phyloP scores from a whole-genome alignment of 1,140 invertebrate genomes.

The Ericerus pela region DNA sequence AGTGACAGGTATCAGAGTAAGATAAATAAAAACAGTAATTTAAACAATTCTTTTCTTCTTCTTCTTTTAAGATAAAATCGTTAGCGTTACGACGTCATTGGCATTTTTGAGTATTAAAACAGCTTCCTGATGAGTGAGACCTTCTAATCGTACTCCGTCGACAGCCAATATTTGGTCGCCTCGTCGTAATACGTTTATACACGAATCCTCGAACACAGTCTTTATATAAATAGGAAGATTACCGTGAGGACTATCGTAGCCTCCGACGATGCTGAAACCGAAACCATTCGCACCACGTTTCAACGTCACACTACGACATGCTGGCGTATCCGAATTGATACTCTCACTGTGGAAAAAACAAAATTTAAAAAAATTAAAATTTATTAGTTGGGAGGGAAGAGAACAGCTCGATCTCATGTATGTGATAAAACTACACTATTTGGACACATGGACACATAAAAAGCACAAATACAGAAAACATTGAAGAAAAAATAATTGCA shows the following conservation, averaged over 20 bases:
- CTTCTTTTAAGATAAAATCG: constrained; percentile 31
- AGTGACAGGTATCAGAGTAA: too few species aligned
- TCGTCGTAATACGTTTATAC: constrained; percentile 43
- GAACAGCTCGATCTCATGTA: too few species aligned
- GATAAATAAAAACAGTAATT: neutral
- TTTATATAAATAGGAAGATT: constrained; percentile 69
- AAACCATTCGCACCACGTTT: constrained; percentile 51
- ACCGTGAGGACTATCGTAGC: constrained; percentile 54
- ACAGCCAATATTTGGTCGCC: constrained; percentile 45
- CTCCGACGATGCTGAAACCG: constrained; percentile 69
- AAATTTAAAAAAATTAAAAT: neutral
- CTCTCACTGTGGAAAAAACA: neutral
- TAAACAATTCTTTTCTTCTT: neutral
- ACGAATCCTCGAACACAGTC: constrained; percentile 62
- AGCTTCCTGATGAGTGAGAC: constrained; percentile 43
- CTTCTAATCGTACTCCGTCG: constrained; percentile 37
- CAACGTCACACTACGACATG: constrained; percentile 38
- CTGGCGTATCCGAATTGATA: constrained; percentile 3
- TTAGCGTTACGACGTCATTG: constrained; percentile 38
- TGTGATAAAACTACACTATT: too few species aligned
- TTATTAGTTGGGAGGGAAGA: too few species aligned
- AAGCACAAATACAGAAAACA: neutral
- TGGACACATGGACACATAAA: too few species aligned
- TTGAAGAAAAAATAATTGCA: neutral
- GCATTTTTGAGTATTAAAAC: constrained; percentile 42